phyloP scores from a whole-genome alignment of 1,140 invertebrate species.

The Ladona fulva region DNA sequence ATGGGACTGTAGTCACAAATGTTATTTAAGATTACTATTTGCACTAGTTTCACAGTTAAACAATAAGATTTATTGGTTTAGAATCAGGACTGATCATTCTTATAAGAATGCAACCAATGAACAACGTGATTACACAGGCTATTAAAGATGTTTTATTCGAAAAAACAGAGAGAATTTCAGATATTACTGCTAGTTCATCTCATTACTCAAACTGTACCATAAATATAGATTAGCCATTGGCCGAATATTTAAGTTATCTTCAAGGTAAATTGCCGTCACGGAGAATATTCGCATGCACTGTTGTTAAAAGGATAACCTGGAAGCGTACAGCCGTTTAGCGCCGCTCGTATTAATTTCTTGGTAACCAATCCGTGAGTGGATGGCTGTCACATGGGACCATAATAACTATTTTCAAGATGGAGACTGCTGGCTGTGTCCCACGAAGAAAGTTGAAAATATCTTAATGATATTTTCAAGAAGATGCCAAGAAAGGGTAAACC shows the following conservation, averaged over 20 bases:
- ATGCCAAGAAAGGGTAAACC: conserved; percentile 20
- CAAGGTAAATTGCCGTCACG: no score
- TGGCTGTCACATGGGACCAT: conserved; percentile 16
- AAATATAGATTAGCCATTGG: no score
- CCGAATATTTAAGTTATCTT: no score
- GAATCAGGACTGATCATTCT: background rate
- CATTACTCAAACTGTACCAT: no score
- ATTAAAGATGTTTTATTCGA: background rate
- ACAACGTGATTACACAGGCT: background rate
- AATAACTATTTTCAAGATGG: conserved; percentile 18
- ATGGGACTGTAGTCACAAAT: no score
- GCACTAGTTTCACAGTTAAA: no score
- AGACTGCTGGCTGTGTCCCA: conserved; percentile 14
- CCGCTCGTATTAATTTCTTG: background rate
- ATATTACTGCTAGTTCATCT: no score
- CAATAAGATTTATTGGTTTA: background rate
- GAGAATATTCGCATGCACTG: no score
- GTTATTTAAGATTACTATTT: no score
- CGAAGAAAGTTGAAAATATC: conserved; percentile 17
- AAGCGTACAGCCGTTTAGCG: background rate
- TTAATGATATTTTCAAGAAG: conserved; percentile 18
- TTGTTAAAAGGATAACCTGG: background rate
- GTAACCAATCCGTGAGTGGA: conserved; percentile 16
- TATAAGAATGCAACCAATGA: background rate
- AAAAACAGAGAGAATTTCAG: background rate